Evolutionary conservation across 1,140 invertebrate genomes (phyloP).

Genomic region (Drosophila lacteicornis): DNA sequence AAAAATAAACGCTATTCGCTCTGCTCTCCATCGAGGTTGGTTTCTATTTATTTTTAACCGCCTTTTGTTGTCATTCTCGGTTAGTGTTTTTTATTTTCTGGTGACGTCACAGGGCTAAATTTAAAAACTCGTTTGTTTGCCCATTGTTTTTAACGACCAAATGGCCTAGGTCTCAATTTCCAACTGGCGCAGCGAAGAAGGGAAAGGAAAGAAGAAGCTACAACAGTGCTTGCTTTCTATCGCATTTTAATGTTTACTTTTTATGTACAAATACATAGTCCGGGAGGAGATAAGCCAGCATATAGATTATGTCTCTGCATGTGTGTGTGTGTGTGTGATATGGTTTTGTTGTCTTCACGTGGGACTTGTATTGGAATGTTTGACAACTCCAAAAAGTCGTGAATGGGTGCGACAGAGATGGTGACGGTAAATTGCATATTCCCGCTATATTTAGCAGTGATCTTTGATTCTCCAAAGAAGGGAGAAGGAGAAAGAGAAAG

Average conservation of each 20-base stretch:
- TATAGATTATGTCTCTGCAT: slow-evolving; percentile 7
- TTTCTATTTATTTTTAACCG: slow-evolving; percentile 49
- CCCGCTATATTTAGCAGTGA: slow-evolving; percentile 50
- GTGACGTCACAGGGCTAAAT: slow-evolving; percentile 72
- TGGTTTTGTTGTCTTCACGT: slow-evolving; percentile 67
- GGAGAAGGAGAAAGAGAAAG: neutral
- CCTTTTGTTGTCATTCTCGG: slow-evolving; percentile 53
- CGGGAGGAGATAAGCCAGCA: slow-evolving; percentile 46
- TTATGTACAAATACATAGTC: slow-evolving; percentile 28
- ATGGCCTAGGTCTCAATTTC: slow-evolving; percentile 33
- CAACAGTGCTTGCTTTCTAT: slow-evolving; percentile 31
- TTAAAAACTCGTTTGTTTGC: slow-evolving; percentile 73
- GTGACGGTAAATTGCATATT: slow-evolving; percentile 22
- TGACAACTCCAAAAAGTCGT: slow-evolving; percentile 28
- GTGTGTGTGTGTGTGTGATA: slow-evolving; percentile 35
- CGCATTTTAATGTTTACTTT: slow-evolving; percentile 46
- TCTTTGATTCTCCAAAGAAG: slow-evolving; percentile 12
- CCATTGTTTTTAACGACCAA: slow-evolving; percentile 57
- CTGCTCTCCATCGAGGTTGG: slow-evolving; percentile 48
- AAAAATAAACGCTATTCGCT: slow-evolving; percentile 23
- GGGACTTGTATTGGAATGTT: slow-evolving; percentile 33
- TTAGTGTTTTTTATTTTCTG: slow-evolving; percentile 51
- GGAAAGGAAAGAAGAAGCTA: neutral
- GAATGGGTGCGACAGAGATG: slow-evolving; percentile 5
- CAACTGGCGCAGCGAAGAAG: slow-evolving; percentile 19